phyloP scores from a whole-genome alignment of 2,888 invertebrate genomes.

The Tryphoninae sp. region DNA sequence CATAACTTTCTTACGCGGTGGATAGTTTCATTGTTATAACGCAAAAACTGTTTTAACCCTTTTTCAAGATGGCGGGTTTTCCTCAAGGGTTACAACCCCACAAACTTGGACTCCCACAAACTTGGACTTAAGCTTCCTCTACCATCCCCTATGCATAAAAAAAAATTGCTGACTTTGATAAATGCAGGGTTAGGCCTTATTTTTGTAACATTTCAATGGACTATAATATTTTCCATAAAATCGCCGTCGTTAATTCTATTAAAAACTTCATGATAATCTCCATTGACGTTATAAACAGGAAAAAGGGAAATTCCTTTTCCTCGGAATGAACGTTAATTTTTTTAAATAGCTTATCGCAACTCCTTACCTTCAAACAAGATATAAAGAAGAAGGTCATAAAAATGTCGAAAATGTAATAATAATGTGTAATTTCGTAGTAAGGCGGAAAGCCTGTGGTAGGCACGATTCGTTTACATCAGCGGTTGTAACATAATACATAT shows the following conservation, averaged over 20 bases:
- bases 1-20: too few species aligned
- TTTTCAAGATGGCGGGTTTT: too few species aligned
- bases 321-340: conserved; percentile 21
- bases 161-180: too few species aligned
- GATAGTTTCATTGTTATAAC: too few species aligned
- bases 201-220: too few species aligned
- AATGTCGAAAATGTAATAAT: conserved; percentile 50
- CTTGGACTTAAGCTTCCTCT: too few species aligned
- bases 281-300: not conserved
- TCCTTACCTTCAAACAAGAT: not conserved
- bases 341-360: conserved; percentile 19
- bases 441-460: conserved; percentile 14
- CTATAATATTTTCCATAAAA: not conserved
- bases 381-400: conserved; percentile 24
- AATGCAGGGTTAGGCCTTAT: too few species aligned
- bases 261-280: not conserved
- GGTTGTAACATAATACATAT: conserved; percentile 39
- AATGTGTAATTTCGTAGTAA: conserved; percentile 36
- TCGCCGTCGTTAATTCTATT: not conserved
- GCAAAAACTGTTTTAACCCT: too few species aligned
- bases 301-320: not conserved
- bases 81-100: too few species aligned
- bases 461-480: conserved; percentile 4
- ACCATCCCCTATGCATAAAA: too few species aligned
- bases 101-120: too few species aligned